Evolutionary conservation across 2,888 invertebrate genomes (phyloP).

Genomic region (Agriotes lineatus): DNA sequence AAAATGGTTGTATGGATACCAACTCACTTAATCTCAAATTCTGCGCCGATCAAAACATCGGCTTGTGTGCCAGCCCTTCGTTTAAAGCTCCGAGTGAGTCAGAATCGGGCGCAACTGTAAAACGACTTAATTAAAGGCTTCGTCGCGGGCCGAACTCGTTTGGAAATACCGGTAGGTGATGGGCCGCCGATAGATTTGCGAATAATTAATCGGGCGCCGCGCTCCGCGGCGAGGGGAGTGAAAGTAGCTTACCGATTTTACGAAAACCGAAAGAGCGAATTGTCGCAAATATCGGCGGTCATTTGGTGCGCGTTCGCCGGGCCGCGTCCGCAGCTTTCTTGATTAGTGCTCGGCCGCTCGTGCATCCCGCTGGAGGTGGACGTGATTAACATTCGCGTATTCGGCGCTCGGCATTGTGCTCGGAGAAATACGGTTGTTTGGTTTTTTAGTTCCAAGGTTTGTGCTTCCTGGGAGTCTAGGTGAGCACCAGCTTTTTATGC

Average conservation of each 20-base stretch:
- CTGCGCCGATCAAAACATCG: too few species aligned
- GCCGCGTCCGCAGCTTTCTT: not conserved
- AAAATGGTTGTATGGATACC: too few species aligned
- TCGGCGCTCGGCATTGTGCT: constrained; percentile 22
- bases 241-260: constrained; percentile 17
- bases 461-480: not conserved
- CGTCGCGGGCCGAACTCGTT: not conserved
- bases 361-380: constrained; percentile 26
- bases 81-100: too few species aligned
- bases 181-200: not conserved
- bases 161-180: constrained; percentile 1
- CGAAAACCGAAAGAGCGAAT: constrained; percentile 2
- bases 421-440: constrained; percentile 5
- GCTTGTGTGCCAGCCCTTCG: too few species aligned
- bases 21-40: too few species aligned
- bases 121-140: constrained; percentile 6
- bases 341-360: constrained; percentile 4
- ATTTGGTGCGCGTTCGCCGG: not conserved
- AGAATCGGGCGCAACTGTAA: not conserved
- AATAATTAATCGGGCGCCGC: not conserved
- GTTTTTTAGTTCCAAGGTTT: not conserved
- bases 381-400: constrained; percentile 25
- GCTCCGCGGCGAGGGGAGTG: constrained; percentile 14
- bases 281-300: constrained; percentile 12
- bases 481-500: not conserved